Conservation (phyloP, 2,113 vertebrate genomes). For the Bettongia penicillata region DNA sequence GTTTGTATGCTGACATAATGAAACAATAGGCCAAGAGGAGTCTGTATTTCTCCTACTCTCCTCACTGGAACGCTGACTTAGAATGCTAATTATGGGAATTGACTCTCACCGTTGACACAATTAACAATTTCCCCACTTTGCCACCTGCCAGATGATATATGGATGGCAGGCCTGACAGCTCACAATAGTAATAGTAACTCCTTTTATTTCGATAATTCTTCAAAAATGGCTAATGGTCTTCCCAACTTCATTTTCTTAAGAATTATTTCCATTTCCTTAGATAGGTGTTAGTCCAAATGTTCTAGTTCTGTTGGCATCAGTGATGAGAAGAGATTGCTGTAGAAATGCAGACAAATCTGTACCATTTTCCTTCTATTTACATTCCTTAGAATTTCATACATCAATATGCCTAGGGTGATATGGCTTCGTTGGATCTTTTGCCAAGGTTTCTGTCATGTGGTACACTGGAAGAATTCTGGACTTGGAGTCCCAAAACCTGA, state of each 20-base stretch:
- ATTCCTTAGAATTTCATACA: background rate
- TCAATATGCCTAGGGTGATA: background rate
- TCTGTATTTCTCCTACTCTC: slow-evolving; percentile 5
- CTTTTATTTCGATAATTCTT: slow-evolving; percentile 32
- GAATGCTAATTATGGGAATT: slow-evolving; percentile 50
- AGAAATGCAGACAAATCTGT: background rate
- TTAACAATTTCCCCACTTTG: slow-evolving; percentile 33
- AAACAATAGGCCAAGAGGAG: slow-evolving; percentile 26
- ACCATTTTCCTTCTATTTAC: background rate
- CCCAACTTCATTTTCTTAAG: background rate
- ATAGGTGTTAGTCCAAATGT: background rate
- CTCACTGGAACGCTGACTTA: slow-evolving; percentile 1
- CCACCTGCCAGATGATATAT: background rate
- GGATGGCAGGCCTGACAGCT: slow-evolving; percentile 23
- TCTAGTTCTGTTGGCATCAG: background rate
- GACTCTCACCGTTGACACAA: background rate
- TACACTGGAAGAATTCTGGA: background rate
- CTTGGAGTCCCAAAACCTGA: background rate
- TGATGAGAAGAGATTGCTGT: background rate
- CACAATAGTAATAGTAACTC: slow-evolving; percentile 1
- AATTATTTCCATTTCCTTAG: background rate
- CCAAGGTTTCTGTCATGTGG: background rate
- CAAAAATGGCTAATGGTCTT: background rate
- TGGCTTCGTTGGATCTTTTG: background rate
- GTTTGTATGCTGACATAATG: slow-evolving; percentile 20